phyloP scores from a whole-genome alignment of 2,113 vertebrate species.

The Tretioscincus oriximinensis region DNA sequence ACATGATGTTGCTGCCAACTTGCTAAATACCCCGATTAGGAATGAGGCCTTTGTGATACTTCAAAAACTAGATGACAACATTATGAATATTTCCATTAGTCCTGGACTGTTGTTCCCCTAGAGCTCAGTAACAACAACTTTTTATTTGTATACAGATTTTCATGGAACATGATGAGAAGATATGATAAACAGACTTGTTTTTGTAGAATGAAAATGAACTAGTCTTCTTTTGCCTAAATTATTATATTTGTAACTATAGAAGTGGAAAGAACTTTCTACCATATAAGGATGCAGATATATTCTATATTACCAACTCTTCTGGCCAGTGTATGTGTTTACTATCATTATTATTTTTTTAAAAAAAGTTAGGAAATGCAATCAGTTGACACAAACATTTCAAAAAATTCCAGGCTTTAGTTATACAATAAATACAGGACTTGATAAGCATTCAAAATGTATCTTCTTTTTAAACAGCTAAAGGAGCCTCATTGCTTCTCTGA shows the following conservation, averaged over 20 bases:
- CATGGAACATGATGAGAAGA: neutral
- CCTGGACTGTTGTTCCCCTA: neutral
- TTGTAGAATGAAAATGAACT: neutral
- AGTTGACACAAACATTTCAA: slow-evolving; percentile 29
- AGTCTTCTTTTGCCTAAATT: neutral
- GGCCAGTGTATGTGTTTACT: neutral
- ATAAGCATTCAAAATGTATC: slow-evolving; percentile 24
- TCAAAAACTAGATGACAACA: neutral
- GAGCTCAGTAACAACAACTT: neutral
- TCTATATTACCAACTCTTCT: neutral
- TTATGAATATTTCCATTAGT: neutral
- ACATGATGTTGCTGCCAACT: too few relatives aligned
- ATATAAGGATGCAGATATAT: neutral
- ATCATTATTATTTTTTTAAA: neutral
- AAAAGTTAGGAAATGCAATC: slow-evolving; percentile 36
- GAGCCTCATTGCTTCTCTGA: neutral
- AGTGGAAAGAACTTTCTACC: neutral
- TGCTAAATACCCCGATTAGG: too few relatives aligned
- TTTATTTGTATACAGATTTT: neutral
- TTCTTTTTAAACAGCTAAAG: slow-evolving; percentile 7
- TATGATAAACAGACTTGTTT: neutral
- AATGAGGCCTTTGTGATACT: too few relatives aligned
- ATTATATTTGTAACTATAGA: neutral
- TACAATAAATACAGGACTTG: slow-evolving; percentile 26
- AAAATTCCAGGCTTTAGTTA: slow-evolving; percentile 22